Evolutionary conservation across 2,888 invertebrate genomes (phyloP).

Genomic region (Drosophila planitibia): DNA sequence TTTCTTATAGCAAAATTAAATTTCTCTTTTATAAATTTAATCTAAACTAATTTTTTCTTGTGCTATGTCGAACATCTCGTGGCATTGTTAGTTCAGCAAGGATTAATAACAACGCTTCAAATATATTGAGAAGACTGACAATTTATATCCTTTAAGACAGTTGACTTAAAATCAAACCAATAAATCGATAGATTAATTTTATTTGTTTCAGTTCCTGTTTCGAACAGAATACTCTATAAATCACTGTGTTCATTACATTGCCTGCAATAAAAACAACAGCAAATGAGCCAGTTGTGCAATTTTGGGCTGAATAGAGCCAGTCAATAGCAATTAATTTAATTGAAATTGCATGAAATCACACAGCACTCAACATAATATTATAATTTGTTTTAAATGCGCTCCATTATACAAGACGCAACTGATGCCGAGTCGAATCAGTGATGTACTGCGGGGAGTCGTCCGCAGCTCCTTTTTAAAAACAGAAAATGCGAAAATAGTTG

Average conservation of each 20-base stretch:
- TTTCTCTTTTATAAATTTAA: not conserved
- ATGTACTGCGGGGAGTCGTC: slow-evolving; percentile 43
- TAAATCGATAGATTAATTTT: not conserved
- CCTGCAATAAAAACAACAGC: slow-evolving; percentile 21
- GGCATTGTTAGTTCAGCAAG: not conserved
- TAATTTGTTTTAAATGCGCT: slow-evolving; percentile 69
- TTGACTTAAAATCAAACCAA: not conserved
- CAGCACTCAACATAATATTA: slow-evolving; percentile 70
- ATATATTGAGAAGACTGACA: not conserved
- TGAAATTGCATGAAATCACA: slow-evolving; percentile 62
- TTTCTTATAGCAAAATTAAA: not conserved
- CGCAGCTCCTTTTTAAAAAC: slow-evolving; percentile 10
- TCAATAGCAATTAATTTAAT: slow-evolving; percentile 69
- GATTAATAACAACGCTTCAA: not conserved
- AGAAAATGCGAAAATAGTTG: slow-evolving; percentile 58
- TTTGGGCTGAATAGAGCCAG: slow-evolving; percentile 34
- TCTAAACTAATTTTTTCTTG: not conserved
- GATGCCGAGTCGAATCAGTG: slow-evolving; percentile 33
- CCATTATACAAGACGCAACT: slow-evolving; percentile 54
- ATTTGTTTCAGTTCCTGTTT: not conserved
- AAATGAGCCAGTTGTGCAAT: slow-evolving; percentile 52
- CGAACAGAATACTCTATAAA: not conserved
- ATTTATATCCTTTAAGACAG: not conserved
- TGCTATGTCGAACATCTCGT: not conserved
- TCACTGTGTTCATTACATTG: slow-evolving; percentile 24